Evolutionary conservation across 2,888 invertebrate species (phyloP).

Genomic region (Caenorhabditis plicata): DNA sequence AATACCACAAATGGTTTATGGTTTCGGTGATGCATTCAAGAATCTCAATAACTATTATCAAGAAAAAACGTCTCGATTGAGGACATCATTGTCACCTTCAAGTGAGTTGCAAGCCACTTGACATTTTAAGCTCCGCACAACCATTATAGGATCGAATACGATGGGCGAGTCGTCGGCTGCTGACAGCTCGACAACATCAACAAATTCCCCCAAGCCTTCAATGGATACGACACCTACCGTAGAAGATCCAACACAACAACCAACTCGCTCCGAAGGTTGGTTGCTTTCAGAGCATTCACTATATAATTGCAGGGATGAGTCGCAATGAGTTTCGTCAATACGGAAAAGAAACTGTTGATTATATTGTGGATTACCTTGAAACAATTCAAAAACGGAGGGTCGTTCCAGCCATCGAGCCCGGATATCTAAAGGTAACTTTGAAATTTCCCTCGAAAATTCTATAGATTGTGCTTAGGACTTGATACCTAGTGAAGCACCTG

Average conservation of each 20-base stretch:
- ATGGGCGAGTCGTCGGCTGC: conserved; percentile 12
- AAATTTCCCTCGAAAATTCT: too few relatives aligned
- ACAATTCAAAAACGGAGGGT: conserved; percentile 82
- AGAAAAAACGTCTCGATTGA: conserved; percentile 50
- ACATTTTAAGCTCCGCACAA: neutral
- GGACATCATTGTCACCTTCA: conserved; percentile 53
- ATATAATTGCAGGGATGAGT: conserved; percentile 44
- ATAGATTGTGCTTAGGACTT: too few relatives aligned
- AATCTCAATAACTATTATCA: conserved; percentile 61
- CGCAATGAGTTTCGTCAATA: conserved; percentile 58
- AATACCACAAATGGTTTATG: conserved; percentile 44
- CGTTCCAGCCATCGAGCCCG: conserved; percentile 82
- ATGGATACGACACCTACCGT: conserved; percentile 32
- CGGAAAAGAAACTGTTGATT: conserved; percentile 84
- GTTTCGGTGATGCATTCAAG: conserved; percentile 53
- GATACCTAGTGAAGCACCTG: conserved; percentile 82
- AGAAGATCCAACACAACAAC: conserved; percentile 19
- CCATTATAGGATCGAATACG: conserved; percentile 15
- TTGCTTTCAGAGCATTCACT: neutral
- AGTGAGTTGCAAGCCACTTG: conserved; percentile 33
- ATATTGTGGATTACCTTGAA: conserved; percentile 86
- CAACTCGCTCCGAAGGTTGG: conserved; percentile 3
- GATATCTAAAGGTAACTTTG: conserved; percentile 83
- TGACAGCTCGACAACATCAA: conserved; percentile 19
- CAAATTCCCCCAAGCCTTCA: conserved; percentile 35